Evolutionary conservation across 2,888 invertebrate genomes (phyloP).

Genomic region (Dolichopus griseipennis): DNA sequence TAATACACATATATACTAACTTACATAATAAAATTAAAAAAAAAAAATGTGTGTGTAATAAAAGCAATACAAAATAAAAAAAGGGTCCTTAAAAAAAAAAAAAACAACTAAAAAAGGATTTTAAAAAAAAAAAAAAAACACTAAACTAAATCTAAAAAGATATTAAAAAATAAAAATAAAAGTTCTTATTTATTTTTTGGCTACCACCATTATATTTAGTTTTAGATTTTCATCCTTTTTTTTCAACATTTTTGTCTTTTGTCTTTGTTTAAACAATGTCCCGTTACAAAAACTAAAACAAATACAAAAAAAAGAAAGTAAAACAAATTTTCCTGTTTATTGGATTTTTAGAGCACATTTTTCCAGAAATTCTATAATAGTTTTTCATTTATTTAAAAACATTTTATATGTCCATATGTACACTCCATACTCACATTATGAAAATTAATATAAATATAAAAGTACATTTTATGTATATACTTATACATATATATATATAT

Average conservation of each 20-base stretch:
- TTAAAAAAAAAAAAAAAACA: no score
- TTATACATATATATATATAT: no score
- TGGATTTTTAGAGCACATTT: neutral
- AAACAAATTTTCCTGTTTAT: neutral
- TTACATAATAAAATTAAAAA: neutral
- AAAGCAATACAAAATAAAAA: neutral
- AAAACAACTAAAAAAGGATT: no score
- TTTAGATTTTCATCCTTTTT: neutral
- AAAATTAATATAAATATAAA: no score
- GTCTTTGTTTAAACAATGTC: no score
- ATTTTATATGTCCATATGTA: no score
- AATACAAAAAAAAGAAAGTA: neutral
- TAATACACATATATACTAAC: no score
- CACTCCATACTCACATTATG: no score
- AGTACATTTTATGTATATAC: no score
- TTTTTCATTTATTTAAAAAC: neutral
- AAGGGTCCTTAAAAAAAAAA: neutral
- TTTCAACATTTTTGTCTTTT: neutral
- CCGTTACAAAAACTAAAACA: no score
- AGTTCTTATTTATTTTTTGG: neutral
- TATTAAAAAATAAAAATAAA: slow-evolving; percentile 3
- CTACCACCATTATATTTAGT: neutral
- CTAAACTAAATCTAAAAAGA: neutral
- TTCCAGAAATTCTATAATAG: no score
- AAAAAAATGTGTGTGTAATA: neutral